Evolutionary conservation across 2,113 vertebrate species (phyloP).

Genomic region (Oreochromis spilurus): DNA sequence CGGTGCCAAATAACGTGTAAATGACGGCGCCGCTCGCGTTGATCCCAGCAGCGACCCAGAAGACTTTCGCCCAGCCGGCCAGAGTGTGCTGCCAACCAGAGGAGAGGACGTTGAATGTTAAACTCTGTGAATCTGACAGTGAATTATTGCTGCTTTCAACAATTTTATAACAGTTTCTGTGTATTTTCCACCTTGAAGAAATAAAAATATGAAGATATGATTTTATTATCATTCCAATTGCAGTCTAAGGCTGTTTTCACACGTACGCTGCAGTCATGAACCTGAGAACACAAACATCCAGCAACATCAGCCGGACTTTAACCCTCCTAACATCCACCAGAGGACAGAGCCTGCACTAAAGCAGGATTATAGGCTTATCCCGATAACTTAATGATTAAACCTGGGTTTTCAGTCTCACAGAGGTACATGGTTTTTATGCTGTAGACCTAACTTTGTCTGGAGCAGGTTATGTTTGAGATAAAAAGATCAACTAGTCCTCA

Average conservation of each 20-base stretch:
- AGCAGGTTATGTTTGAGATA: neutral
- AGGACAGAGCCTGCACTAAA: neutral
- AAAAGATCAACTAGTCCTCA: neutral
- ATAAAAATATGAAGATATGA: neutral
- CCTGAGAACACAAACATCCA: neutral
- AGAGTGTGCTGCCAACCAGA: conserved; percentile 60
- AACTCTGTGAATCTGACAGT: neutral
- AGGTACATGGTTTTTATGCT: neutral
- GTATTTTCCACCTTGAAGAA: neutral
- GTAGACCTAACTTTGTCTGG: neutral
- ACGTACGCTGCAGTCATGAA: neutral
- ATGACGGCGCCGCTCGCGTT: conserved; percentile 57
- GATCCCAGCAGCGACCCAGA: conserved; percentile 66
- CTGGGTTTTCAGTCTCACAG: neutral
- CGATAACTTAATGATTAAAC: neutral
- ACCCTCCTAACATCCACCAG: neutral
- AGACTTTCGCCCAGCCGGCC: conserved; percentile 72
- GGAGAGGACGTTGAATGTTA: neutral
- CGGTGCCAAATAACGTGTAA: conserved; percentile 65
- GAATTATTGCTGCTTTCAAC: neutral
- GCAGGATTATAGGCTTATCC: neutral
- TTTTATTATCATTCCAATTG: neutral
- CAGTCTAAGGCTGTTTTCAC: neutral
- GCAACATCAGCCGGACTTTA: neutral
- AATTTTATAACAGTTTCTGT: neutral